phyloP scores from a whole-genome alignment of 2,888 invertebrate genomes.

The Molanna angustata region DNA sequence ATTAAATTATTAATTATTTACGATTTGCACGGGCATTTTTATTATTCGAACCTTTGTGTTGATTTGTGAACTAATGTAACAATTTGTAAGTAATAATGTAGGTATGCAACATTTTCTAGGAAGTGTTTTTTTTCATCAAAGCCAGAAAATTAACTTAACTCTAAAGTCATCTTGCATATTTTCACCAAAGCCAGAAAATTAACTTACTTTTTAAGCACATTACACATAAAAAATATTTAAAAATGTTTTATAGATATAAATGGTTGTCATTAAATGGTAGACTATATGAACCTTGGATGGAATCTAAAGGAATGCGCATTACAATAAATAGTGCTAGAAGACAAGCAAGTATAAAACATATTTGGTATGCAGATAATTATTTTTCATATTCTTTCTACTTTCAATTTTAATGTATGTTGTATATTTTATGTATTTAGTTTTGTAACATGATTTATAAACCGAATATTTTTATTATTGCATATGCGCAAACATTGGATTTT shows the following conservation, averaged over 20 bases:
- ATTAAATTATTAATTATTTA: too few relatives aligned
- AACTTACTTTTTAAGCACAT: neutral
- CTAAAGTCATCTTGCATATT: neutral
- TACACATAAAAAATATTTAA: neutral
- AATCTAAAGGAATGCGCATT: neutral
- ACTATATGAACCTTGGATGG: slow-evolving; percentile 16
- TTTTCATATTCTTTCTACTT: too few relatives aligned
- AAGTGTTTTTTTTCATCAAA: neutral
- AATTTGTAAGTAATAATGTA: neutral
- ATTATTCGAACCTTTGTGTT: too few relatives aligned
- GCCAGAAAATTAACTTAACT: neutral
- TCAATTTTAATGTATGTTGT: too few relatives aligned
- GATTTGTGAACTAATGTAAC: neutral
- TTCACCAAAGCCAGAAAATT: neutral
- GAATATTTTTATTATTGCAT: too few relatives aligned
- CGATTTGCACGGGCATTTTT: too few relatives aligned
- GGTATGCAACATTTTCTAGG: neutral
- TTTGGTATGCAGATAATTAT: too few relatives aligned
- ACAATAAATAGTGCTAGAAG: neutral
- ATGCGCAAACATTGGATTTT: too few relatives aligned
- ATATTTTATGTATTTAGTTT: too few relatives aligned
- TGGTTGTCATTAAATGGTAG: slow-evolving; percentile 16
- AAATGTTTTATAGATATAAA: slow-evolving; percentile 23
- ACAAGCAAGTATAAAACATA: neutral
- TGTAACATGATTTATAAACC: too few relatives aligned